Evolutionary conservation across 2,113 vertebrate species (phyloP).

Genomic region (Dromiciops gliroides): DNA sequence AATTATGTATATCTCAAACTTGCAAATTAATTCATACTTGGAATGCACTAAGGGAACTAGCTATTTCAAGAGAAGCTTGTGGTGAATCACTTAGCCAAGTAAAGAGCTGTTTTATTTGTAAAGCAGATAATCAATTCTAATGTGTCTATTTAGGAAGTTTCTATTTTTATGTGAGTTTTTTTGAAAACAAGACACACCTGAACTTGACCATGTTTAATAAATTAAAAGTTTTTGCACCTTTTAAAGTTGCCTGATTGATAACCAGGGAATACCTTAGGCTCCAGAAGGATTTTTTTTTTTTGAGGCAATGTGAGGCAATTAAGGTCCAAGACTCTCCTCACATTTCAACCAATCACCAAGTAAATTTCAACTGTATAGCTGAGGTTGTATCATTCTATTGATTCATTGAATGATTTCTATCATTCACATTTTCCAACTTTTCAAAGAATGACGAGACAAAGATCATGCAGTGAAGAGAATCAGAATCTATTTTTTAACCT

Average conservation of each 20-base stretch:
- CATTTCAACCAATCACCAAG: slow-evolving; percentile 48
- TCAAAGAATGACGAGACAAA: slow-evolving; percentile 52
- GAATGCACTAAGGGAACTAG: slow-evolving; percentile 23
- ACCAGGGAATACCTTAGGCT: slow-evolving; percentile 22
- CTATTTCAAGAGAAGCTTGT: slow-evolving; percentile 35
- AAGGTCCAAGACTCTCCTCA: not conserved
- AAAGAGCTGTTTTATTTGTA: slow-evolving; percentile 42
- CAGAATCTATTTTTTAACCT: slow-evolving; percentile 85
- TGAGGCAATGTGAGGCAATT: not conserved
- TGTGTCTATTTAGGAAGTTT: slow-evolving; percentile 38
- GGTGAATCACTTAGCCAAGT: slow-evolving; percentile 47
- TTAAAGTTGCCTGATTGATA: slow-evolving; percentile 41
- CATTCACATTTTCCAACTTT: slow-evolving; percentile 4
- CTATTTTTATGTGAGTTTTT: slow-evolving; percentile 48
- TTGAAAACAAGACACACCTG: slow-evolving; percentile 53
- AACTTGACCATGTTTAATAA: slow-evolving; percentile 42
- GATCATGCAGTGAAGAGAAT: slow-evolving; percentile 77
- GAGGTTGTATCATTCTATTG: slow-evolving; percentile 35
- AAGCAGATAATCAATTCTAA: slow-evolving; percentile 53
- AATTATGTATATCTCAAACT: not conserved
- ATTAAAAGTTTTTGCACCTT: slow-evolving; percentile 39
- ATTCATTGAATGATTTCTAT: no score
- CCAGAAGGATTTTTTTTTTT: not conserved
- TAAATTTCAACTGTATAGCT: slow-evolving; percentile 39
- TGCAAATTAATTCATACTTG: slow-evolving; percentile 17